Evolutionary conservation across 2,888 invertebrate species (phyloP).

Genomic region (Agrotis ipsilon): DNA sequence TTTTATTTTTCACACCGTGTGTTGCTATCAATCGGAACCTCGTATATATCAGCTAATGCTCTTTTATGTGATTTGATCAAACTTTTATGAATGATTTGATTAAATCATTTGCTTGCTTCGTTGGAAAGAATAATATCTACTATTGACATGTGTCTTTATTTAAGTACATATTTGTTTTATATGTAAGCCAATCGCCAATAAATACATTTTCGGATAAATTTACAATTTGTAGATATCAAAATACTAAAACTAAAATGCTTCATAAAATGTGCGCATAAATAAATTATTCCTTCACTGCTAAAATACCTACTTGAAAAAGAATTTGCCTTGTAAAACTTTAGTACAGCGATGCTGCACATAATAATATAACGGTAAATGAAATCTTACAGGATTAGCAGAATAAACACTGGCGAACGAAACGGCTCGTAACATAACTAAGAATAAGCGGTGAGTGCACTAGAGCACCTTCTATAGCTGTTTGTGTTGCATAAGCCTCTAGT

Average conservation of each 20-base stretch:
- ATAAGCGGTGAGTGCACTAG: slow-evolving; percentile 78
- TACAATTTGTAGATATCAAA: background rate
- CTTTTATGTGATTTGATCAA: slow-evolving; percentile 11
- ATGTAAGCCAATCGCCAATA: background rate
- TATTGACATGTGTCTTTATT: slow-evolving; percentile 9
- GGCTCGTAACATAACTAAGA: slow-evolving; percentile 82
- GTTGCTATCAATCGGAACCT: slow-evolving; percentile 78
- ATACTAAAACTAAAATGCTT: background rate
- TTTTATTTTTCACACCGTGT: slow-evolving; percentile 83
- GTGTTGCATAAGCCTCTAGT: slow-evolving; percentile 79
- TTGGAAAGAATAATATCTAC: background rate
- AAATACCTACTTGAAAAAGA: slow-evolving; percentile 1
- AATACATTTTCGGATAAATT: background rate
- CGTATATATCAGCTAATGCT: slow-evolving; percentile 54
- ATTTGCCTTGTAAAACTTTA: slow-evolving; percentile 34
- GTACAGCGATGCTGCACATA: slow-evolving; percentile 34
- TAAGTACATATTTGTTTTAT: background rate
- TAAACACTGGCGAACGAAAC: slow-evolving; percentile 75
- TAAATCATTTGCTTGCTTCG: slow-evolving; percentile 4
- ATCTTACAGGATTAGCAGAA: slow-evolving; percentile 74
- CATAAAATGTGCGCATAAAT: background rate
- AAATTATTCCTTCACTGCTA: slow-evolving; percentile 15
- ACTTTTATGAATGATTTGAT: too few species aligned
- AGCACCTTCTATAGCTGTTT: slow-evolving; percentile 75
- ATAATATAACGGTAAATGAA: slow-evolving; percentile 60